These are phyloP conservation scores for Conus ventricosus DNA, from an alignment of 1,140 invertebrate genomes.

Conservation along the genomic window DNA sequence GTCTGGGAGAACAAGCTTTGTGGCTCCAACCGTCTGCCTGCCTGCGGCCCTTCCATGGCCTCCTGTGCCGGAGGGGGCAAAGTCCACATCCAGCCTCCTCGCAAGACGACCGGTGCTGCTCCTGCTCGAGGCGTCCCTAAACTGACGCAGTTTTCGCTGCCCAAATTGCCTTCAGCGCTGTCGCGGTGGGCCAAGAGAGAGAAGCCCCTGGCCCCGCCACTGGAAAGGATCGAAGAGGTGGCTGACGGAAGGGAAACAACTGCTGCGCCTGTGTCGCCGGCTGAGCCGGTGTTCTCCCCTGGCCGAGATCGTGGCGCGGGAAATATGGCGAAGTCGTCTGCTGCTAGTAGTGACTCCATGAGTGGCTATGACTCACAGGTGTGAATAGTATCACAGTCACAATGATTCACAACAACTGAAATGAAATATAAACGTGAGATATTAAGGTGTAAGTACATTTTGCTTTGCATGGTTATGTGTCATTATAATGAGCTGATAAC, in stretches of 20 bases:
- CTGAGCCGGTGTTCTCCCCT: background rate
- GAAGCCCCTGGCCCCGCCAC: background rate
- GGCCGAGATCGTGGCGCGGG: background rate
- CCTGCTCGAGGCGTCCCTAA: too few relatives aligned
- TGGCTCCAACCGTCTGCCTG: background rate
- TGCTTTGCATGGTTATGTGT: too few relatives aligned
- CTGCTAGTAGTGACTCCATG: background rate
- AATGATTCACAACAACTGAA: too few relatives aligned
- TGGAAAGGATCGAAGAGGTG: background rate
- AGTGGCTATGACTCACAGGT: constrained; percentile 10
- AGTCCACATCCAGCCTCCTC: background rate
- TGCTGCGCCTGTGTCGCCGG: background rate
- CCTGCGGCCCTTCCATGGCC: background rate
- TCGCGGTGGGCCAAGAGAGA: background rate
- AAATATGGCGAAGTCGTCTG: background rate
- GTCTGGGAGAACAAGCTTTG: constrained; percentile 14
- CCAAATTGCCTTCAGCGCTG: background rate
- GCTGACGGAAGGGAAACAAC: background rate
- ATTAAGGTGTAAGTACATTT: too few relatives aligned
- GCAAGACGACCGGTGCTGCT: background rate
- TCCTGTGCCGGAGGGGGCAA: background rate
- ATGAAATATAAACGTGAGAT: too few relatives aligned
- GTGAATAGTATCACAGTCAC: background rate
- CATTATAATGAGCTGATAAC: too few relatives aligned
- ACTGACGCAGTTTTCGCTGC: background rate